Evolutionary conservation across 2,113 vertebrate species (phyloP).

Genomic region (Rhadina sibilatrix): DNA sequence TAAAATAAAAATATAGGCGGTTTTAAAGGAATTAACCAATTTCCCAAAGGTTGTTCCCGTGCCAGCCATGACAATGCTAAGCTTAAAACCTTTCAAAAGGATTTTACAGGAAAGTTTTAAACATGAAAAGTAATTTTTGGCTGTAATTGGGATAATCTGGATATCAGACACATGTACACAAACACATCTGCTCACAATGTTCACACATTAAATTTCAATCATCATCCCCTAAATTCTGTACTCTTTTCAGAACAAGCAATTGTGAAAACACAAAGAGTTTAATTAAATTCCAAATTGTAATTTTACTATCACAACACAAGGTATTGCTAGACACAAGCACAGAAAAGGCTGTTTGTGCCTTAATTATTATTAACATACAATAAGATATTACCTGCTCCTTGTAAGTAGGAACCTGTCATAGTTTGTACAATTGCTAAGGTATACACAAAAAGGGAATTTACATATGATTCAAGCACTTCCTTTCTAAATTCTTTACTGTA

Average conservation of each 20-base stretch:
- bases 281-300: neutral
- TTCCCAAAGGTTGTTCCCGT: neutral
- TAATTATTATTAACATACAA: neutral
- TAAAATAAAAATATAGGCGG: neutral
- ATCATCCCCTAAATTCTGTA: neutral
- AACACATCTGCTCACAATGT: neutral
- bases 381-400: neutral
- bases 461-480: neutral
- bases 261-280: neutral
- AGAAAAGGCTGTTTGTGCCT: neutral
- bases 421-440: neutral
- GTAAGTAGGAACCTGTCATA: neutral
- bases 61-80: neutral
- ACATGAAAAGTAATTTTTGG: neutral
- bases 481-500: neutral
- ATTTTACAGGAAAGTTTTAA: neutral
- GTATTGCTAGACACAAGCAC: neutral
- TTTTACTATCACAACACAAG: neutral
- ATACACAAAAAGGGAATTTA: neutral
- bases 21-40: neutral
- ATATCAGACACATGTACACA: neutral
- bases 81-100: neutral
- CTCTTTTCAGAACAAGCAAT: neutral
- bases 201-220: neutral
- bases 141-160: neutral